Conservation (phyloP, 1,140 invertebrate species). For the Uloborus diversus region DNA sequence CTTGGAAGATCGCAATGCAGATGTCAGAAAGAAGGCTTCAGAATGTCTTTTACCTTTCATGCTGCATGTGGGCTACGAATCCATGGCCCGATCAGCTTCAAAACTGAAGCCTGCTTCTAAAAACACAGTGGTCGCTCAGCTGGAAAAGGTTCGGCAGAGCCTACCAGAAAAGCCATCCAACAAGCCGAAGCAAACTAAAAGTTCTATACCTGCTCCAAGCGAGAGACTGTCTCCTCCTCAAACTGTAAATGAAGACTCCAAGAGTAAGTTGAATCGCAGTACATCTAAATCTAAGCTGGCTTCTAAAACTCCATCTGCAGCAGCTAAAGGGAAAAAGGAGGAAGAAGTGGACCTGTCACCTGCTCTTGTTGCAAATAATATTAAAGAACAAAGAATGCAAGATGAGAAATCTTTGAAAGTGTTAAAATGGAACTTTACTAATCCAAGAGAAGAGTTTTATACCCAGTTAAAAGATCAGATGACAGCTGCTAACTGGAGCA, state of each 20-base stretch:
- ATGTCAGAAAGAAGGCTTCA: constrained; percentile 88
- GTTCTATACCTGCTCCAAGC: constrained; percentile 29
- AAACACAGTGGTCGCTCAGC: constrained; percentile 76
- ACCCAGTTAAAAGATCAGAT: constrained; percentile 92
- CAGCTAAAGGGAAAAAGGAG: constrained; percentile 75
- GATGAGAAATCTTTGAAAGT: constrained; percentile 91
- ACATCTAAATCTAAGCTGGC: constrained; percentile 58
- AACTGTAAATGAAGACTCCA: constrained; percentile 44
- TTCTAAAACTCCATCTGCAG: constrained; percentile 63
- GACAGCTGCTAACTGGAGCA: constrained; percentile 85
- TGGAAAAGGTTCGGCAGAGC: constrained; percentile 87
- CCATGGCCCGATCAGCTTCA: constrained; percentile 79
- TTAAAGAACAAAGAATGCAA: constrained; percentile 89
- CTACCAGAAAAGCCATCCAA: constrained; percentile 77
- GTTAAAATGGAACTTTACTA: constrained; percentile 96
- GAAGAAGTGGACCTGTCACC: constrained; percentile 86
- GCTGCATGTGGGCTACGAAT: constrained; percentile 89
- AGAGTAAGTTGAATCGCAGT: constrained; percentile 58
- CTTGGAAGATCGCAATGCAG: constrained; percentile 89
- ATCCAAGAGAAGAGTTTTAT: constrained; percentile 91
- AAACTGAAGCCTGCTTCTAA: constrained; percentile 90
- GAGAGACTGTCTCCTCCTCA: constrained; percentile 28
- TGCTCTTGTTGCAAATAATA: constrained; percentile 75
- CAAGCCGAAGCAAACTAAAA: constrained; percentile 55
- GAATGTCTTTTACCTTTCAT: constrained; percentile 91